These are phyloP conservation scores for Nasua narica DNA, from an alignment of 2,797 vertebrate genomes.

Conservation along the genomic window DNA sequence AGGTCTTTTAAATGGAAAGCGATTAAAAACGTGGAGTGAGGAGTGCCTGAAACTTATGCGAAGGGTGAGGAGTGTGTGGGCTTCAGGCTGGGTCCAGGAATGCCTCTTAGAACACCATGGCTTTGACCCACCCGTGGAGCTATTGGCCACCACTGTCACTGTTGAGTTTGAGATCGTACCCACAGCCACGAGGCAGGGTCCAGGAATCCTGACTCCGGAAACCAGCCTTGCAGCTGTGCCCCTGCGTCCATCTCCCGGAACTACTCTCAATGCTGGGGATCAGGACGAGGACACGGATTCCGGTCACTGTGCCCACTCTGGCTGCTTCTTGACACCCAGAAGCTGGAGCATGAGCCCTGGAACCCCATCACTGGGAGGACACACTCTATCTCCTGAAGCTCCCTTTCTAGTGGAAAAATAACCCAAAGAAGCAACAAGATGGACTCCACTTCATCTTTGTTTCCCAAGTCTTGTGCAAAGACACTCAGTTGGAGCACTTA, in stretches of 20 bases:
- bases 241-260: rapidly evolving
- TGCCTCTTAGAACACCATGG: background rate
- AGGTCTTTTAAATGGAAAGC: background rate
- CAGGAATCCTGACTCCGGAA: background rate
- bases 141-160: background rate
- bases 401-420: background rate
- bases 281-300: background rate
- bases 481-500: background rate
- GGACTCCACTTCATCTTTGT: background rate
- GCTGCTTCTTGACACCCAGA: background rate
- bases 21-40: background rate
- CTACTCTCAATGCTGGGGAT: too few species aligned
- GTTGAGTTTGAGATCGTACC: background rate
- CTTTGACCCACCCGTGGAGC: background rate
- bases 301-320: too few species aligned
- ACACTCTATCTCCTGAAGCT: background rate
- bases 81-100: background rate
- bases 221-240: background rate
- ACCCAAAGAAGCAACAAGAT: too few species aligned
- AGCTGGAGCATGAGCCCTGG: background rate
- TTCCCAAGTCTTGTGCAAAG: background rate
- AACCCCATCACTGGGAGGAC: background rate
- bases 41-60: background rate
- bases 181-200: rapidly evolving
- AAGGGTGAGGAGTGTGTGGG: background rate